Percentiles rank a stretch among this genome's conserved stretches.
Conservation (phyloP, 2,113 vertebrate species). For the Elachura formosa region DNA sequence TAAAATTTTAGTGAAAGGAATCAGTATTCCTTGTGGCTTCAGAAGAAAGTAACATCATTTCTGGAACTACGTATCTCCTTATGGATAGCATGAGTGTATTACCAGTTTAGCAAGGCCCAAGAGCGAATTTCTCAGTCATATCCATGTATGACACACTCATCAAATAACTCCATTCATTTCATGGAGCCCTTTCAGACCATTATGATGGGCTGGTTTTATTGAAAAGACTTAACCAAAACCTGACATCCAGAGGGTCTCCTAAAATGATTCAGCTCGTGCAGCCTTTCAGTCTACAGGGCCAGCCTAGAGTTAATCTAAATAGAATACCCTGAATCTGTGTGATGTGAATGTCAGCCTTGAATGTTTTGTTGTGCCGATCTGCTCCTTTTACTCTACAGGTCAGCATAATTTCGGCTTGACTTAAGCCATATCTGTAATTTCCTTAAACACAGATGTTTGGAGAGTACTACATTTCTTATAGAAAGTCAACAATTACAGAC, state of each 20-base stretch:
- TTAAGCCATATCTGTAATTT: background rate
- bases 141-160: background rate
- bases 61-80: background rate
- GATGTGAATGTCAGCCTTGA: background rate
- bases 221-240: background rate
- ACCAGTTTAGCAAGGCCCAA: background rate
- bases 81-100: too few relatives aligned
- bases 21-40: background rate
- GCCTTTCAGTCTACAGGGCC: background rate
- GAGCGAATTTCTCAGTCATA: background rate
- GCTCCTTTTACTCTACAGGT: background rate
- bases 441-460: background rate
- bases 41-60: background rate
- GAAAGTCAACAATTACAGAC: background rate
- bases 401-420: background rate
- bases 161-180: too few relatives aligned
- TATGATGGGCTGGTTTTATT: background rate
- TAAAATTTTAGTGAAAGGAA: background rate
- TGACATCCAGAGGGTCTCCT: accelerated
- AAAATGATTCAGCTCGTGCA: background rate
- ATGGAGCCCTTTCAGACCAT: background rate
- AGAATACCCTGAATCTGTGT: background rate
- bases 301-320: background rate
- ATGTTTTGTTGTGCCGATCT: background rate
- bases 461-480: background rate